Conservation (phyloP, 2,888 invertebrate genomes). For the Stramonita haemastoma region DNA sequence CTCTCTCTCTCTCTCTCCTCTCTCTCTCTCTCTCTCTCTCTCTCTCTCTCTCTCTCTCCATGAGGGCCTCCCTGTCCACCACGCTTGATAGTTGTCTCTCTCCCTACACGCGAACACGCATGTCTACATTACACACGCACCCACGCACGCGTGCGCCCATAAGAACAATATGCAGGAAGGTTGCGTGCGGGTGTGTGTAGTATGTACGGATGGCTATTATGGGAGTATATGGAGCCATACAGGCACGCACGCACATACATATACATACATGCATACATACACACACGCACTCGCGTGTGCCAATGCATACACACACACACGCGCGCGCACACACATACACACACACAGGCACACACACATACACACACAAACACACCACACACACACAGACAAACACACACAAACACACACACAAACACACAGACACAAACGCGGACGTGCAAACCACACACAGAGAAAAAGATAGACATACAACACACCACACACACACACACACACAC, state of each 20-base stretch:
- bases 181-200: too few relatives aligned
- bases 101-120: neutral
- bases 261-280: neutral
- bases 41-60: too few relatives aligned
- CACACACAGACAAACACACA: neutral
- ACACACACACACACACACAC: too few relatives aligned
- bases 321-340: neutral
- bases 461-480: neutral
- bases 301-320: neutral
- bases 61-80: too few relatives aligned
- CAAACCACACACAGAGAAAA: neutral
- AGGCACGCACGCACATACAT: constrained; percentile 1
- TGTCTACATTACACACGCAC: neutral
- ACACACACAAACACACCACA: neutral
- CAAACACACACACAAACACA: neutral
- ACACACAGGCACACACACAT: neutral
- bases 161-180: neutral
- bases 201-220: neutral
- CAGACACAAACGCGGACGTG: neutral
- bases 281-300: neutral
- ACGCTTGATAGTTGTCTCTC: neutral
- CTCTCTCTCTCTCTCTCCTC: too few relatives aligned
- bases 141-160: neutral
- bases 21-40: neutral
- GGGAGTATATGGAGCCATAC: neutral